A percentile compares a stretch with the other conserved stretches of the same genome.
Conservation (phyloP, 1,140 invertebrate species). For the Sitodiplosis mosellana region DNA sequence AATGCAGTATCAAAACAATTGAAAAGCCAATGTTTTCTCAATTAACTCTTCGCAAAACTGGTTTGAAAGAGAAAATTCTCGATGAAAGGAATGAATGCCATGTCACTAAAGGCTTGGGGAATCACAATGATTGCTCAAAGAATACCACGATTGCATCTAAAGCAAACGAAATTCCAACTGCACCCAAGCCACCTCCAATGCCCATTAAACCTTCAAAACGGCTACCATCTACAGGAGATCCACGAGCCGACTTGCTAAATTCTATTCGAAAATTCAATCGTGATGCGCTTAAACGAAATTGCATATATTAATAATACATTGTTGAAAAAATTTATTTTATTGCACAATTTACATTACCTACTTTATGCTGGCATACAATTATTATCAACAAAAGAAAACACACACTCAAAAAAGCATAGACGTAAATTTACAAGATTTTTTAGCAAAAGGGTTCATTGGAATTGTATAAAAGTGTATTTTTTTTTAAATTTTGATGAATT, state of each 20-base stretch:
- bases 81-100: conserved; percentile 16
- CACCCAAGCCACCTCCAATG: conserved; percentile 4
- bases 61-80: conserved; percentile 22
- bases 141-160: conserved; percentile 5
- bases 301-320: too few species aligned
- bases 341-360: too few species aligned
- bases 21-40: conserved; percentile 7
- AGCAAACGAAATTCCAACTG: conserved; percentile 1
- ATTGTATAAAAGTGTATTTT: too few species aligned
- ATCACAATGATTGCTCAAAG: conserved; percentile 3
- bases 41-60: conserved; percentile 19
- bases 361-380: too few species aligned
- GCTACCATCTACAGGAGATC: conserved; percentile 25
- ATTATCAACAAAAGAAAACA: too few species aligned
- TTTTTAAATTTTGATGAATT: too few species aligned
- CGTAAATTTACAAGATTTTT: too few species aligned
- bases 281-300: conserved; percentile 6
- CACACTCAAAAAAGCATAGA: too few species aligned
- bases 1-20: too few species aligned
- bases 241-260: conserved; percentile 44
- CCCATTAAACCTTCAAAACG: conserved; percentile 13
- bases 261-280: conserved; percentile 46
- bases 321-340: too few species aligned
- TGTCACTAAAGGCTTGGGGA: conserved; percentile 1
- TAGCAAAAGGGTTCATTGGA: too few species aligned